Evolutionary conservation across 1,140 invertebrate genomes (phyloP), one percentile per base, ranked within the genome.

Genomic region (Apis cerana): DNA sequence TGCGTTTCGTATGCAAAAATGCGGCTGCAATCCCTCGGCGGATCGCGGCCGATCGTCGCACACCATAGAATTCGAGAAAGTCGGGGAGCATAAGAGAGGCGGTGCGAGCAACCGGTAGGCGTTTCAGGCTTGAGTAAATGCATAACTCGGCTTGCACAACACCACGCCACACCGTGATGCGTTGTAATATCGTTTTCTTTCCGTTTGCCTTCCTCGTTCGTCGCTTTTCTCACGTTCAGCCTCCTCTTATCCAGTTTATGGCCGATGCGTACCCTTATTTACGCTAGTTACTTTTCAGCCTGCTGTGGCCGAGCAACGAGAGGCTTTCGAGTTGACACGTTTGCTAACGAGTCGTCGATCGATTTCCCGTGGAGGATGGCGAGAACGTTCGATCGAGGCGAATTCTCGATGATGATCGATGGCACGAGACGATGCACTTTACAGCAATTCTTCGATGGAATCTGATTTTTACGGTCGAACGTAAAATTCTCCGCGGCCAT

Each of bases 11-110:
- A 78, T 68, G 84, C 65, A 80, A 65, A 69, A 75, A 52, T 43
- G 2, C 17, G 65, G 61, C 3, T 27, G 70, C 52, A 50, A 81
- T 50, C 12, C 17, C 52, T 59, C 2, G 11, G 50, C 27, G 74
- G 71, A 86, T 86, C 56, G 69, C 75, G 59, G 70, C 19, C 72
- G 58, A 85, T 77, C 79, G 62, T 67, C 61, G 70, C 79, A 75
- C 52, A 50, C 70, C 70, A 50, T 58, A 58, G 69, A 58, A 58
- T 75, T 17, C 70, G 61, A 56, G 79, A 80, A 80, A 80, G 78
- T 43, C 70, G 70, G 65, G 48, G 52, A 33, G 33, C 33, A 33
- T 33, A 33, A 27, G 33, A n/a, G 10, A 48, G 11, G n/a, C 19
- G 65, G 54, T 33, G 50, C 54, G 43, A 65, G 50, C 78, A 21